Conservation (phyloP, 2,113 vertebrate genomes). For the Delphinus delphis region DNA sequence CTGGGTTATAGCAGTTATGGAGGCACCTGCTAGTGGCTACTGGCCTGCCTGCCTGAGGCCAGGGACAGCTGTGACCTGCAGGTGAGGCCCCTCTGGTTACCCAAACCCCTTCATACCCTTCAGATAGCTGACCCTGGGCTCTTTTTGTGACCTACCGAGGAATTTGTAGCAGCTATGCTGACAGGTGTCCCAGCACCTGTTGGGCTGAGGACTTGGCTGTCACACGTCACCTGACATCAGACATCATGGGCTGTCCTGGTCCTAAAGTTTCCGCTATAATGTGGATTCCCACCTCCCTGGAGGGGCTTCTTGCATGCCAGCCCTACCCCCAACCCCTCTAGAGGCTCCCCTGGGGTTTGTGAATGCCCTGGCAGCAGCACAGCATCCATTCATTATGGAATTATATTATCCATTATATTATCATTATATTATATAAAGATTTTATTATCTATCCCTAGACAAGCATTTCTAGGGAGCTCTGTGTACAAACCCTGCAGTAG, state of each 20-base stretch:
- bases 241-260: neutral
- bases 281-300: neutral
- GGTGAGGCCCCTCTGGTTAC: constrained; percentile 42
- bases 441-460: neutral
- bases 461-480: neutral
- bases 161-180: neutral
- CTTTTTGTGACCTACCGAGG: neutral
- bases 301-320: neutral
- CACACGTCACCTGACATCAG: neutral
- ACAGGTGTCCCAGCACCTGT: constrained; percentile 21
- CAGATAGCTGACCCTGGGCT: neutral
- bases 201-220: neutral
- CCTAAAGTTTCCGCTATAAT: neutral
- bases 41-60: neutral
- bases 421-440: neutral
- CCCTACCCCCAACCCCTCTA: neutral
- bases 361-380: neutral
- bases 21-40: neutral
- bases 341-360: neutral
- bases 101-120: neutral
- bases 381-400: neutral
- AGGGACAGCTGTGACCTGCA: constrained; percentile 60
- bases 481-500: neutral
- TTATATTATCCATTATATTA: neutral
- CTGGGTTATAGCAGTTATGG: neutral